These are phyloP conservation scores for Argopecten irradians DNA, from an alignment of 1,140 invertebrate genomes.

Conservation along the genomic window DNA sequence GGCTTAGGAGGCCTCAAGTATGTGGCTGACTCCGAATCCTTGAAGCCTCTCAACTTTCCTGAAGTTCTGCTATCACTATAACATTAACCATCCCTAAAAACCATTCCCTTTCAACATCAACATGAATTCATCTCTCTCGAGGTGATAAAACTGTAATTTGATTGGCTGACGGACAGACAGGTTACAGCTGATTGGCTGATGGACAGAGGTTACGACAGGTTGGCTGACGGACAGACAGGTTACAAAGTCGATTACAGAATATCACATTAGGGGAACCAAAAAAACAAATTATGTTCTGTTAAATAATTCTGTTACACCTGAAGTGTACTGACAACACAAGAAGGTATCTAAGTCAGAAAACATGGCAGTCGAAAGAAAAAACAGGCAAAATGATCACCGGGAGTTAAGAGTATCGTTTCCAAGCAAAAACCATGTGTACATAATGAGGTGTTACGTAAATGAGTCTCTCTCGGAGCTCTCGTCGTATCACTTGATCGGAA, in stretches of 20 bases:
- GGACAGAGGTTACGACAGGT: neutral
- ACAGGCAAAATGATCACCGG: neutral
- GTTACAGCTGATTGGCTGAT: neutral
- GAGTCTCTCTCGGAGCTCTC: neutral
- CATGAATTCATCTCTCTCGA: neutral
- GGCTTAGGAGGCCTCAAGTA: too few relatives aligned
- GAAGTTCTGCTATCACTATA: neutral
- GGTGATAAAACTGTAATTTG: conserved; percentile 17
- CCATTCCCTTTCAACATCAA: neutral
- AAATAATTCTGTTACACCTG: neutral
- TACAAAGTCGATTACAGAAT: neutral
- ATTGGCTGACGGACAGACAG: neutral
- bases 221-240: conserved; percentile 12
- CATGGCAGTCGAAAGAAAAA: neutral
- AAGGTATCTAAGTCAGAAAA: neutral
- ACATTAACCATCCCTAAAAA: neutral
- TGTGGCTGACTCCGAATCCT: too few relatives aligned
- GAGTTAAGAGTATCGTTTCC: neutral
- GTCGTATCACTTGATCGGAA: neutral
- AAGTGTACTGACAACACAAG: too few relatives aligned
- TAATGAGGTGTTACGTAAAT: neutral
- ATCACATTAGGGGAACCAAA: neutral
- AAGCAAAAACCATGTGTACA: neutral
- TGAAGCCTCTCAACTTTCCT: too few relatives aligned
- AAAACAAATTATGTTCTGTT: neutral